Conservation (phyloP, 1,140 invertebrate species). For the Eurosta solidaginis region DNA sequence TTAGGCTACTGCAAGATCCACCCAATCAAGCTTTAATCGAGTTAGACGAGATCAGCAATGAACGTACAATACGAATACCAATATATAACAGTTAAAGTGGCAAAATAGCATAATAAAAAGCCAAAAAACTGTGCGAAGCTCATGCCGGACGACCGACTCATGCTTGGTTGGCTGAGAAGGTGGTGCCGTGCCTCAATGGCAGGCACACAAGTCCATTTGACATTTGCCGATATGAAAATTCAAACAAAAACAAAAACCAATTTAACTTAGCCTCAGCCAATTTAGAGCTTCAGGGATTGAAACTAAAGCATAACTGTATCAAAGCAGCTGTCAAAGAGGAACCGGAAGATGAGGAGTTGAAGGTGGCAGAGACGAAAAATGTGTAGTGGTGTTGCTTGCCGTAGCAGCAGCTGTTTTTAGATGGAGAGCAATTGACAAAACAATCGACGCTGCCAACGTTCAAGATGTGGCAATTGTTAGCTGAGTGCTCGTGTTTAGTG, state of each 20-base stretch:
- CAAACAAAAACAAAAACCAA: neutral
- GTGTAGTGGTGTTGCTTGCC: neutral
- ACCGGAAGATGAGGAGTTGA: neutral
- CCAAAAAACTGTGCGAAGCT: neutral
- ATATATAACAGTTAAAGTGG: neutral
- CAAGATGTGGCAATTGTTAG: neutral
- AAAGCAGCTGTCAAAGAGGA: neutral
- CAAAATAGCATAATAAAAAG: neutral
- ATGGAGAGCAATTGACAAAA: neutral
- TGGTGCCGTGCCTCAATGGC: neutral
- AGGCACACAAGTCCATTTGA: slow-evolving; percentile 11
- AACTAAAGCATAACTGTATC: slow-evolving; percentile 15
- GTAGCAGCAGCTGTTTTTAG: neutral
- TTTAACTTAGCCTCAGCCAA: neutral
- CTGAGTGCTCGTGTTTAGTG: neutral
- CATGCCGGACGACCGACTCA: neutral
- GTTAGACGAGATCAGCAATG: slow-evolving; percentile 4
- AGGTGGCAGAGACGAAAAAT: neutral
- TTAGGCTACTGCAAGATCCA: slow-evolving; percentile 26
- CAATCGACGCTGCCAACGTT: slow-evolving; percentile 14
- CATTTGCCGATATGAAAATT: slow-evolving; percentile 2
- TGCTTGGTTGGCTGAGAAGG: neutral
- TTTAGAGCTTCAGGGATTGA: slow-evolving; percentile 8
- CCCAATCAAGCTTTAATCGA: slow-evolving; percentile 17
- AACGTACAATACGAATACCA: neutral